Evolutionary conservation across 1,140 invertebrate species (phyloP), one percentile per base, ranked within the genome.

Genomic region (Danaus melanippus): DNA sequence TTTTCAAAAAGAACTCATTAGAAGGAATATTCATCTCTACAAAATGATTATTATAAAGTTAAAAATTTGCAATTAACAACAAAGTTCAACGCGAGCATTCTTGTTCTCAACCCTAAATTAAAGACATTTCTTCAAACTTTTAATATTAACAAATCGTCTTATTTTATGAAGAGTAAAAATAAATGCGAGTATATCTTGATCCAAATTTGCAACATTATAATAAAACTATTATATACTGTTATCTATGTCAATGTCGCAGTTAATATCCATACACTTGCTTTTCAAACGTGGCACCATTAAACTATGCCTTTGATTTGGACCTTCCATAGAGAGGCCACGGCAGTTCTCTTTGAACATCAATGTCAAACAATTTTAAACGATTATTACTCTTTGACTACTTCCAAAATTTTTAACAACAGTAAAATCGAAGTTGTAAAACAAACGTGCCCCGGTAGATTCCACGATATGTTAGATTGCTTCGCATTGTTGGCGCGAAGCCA

Each of bases 401-500:
- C 45, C 43, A 32, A 32, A 32, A 49, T 58, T 56, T 39, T 62
- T 53, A 59, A 62, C 60, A 62, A 63, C 45, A 56, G 65, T 66
- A 60, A 63, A 62, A 56, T 60, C 53, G 56, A 51, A 59, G 60
- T 53, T 66, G 68, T 73, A 70, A 75, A 71, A 68, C 66, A 48
- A 61, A 60, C 65, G 53, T 70, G 67, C 65, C 55, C 53, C 58
- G 66, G 73, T 70, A 64, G 69, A 75, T 79, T 77, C 79, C 77
- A 76, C 66, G 71, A 57, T 60, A 69, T 62, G 65, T 78, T 79
- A 78, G 67, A 70, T 56, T 65, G 62, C 70, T 60, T 54, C 58
- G 67, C 76, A 77, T 80, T 71, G 17, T 74, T 83, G 79, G 78
- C 75, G 9, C n/a, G 2, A 7, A 6, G 73, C 80, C 80, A 81